Evolutionary conservation across 2,113 vertebrate genomes (phyloP).

Genomic region (Suncus etruscus): DNA sequence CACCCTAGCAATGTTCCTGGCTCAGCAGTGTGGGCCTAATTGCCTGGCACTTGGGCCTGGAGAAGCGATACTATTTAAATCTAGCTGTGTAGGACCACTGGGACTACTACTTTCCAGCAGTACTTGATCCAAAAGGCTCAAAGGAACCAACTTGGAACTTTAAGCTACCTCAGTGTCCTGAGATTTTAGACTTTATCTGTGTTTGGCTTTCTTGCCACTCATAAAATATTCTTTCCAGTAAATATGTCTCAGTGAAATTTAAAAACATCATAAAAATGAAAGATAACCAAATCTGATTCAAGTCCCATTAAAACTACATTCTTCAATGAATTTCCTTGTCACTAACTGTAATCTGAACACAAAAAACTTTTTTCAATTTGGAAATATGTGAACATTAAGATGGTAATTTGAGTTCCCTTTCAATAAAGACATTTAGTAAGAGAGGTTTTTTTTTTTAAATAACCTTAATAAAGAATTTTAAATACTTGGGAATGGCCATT

Average conservation of each 20-base stretch:
- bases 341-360: background rate
- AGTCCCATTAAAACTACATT: background rate
- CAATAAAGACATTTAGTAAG: slow-evolving; percentile 1
- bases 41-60: too few relatives aligned
- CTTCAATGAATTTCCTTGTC: background rate
- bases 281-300: slow-evolving; percentile 5
- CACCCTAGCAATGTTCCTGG: too few relatives aligned
- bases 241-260: background rate
- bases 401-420: background rate
- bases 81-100: too few relatives aligned
- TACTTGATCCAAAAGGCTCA: too few relatives aligned
- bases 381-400: slow-evolving; percentile 5
- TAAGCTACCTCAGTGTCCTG: background rate
- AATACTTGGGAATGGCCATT: slow-evolving; percentile 25
- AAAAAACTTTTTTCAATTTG: background rate
- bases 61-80: too few relatives aligned
- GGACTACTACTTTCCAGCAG: too few relatives aligned
- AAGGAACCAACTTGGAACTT: too few relatives aligned
- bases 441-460: background rate
- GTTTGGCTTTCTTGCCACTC: background rate
- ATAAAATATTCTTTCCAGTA: slow-evolving; percentile 57
- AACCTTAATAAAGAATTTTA: background rate
- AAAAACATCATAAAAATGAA: background rate
- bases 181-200: slow-evolving; percentile 5
- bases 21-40: too few relatives aligned